phyloP scores from a whole-genome alignment of 2,888 invertebrate genomes.

The Kryphioiulus occultus region DNA sequence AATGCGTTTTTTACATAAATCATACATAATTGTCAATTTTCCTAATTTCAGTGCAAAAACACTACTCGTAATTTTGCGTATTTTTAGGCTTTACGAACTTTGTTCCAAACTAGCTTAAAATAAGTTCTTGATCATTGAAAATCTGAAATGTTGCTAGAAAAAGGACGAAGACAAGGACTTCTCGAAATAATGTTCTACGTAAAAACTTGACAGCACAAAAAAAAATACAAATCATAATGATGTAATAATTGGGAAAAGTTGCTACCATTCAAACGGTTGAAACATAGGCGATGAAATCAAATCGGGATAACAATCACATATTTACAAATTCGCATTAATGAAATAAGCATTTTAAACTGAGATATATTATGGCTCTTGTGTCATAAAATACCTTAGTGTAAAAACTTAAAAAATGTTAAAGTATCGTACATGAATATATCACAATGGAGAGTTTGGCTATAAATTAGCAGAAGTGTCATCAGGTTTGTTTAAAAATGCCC shows the following conservation, averaged over 20 bases:
- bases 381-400: slow-evolving; percentile 6
- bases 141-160: not conserved
- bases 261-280: not conserved
- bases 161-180: not conserved
- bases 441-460: slow-evolving; percentile 10
- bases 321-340: slow-evolving; percentile 3
- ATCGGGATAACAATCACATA: slow-evolving; percentile 6
- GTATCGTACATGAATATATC: slow-evolving; percentile 16
- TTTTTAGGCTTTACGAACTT: not conserved
- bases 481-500: not conserved
- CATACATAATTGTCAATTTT: not conserved
- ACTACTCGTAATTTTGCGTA: not conserved
- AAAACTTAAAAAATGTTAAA: not conserved
- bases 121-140: not conserved
- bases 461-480: not conserved
- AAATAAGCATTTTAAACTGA: slow-evolving; percentile 1
- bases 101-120: not conserved
- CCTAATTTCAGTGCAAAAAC: not conserved
- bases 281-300: not conserved
- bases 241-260: not conserved
- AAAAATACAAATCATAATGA: not conserved
- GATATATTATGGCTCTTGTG: not conserved
- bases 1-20: not conserved
- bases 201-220: slow-evolving; percentile 20
- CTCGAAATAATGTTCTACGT: not conserved